phyloP scores from a whole-genome alignment of 2,113 vertebrate genomes.

The Sus scrofa region DNA sequence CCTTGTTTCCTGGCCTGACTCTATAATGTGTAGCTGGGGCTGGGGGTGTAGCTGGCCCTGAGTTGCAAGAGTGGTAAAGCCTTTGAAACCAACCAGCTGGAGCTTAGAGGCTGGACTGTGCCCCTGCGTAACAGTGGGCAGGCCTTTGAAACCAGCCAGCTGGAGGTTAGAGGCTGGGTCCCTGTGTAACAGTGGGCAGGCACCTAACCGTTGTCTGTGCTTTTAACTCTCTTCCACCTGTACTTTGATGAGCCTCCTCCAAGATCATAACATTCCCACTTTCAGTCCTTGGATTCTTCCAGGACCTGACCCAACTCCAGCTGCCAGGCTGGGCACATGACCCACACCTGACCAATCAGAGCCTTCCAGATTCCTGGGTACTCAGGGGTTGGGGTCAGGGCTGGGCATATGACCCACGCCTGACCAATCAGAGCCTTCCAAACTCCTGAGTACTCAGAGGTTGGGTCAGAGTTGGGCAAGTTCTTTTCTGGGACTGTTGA shows the following conservation, averaged over 20 bases:
- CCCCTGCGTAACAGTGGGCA: rapidly evolving
- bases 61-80: not conserved
- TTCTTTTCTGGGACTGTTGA: not conserved
- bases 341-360: not conserved
- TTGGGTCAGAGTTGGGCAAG: not conserved
- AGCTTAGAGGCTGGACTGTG: not conserved
- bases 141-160: not conserved
- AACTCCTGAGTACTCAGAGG: not conserved
- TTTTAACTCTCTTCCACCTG: not conserved
- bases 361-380: not conserved
- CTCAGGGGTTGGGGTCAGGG: not conserved
- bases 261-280: rapidly evolving
- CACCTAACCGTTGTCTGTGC: not conserved
- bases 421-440: not conserved
- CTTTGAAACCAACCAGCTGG: not conserved
- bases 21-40: not conserved
- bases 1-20: not conserved
- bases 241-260: not conserved
- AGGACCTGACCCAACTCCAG: too few species aligned
- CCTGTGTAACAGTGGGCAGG: rapidly evolving
- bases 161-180: not conserved
- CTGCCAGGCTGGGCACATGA: not conserved
- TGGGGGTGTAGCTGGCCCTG: not conserved
- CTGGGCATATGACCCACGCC: not conserved
- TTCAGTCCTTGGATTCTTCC: not conserved